A percentile compares a stretch with the other conserved stretches of the same genome.
Conservation (phyloP, 2,113 vertebrate species). For the Centropus bengalensis region DNA sequence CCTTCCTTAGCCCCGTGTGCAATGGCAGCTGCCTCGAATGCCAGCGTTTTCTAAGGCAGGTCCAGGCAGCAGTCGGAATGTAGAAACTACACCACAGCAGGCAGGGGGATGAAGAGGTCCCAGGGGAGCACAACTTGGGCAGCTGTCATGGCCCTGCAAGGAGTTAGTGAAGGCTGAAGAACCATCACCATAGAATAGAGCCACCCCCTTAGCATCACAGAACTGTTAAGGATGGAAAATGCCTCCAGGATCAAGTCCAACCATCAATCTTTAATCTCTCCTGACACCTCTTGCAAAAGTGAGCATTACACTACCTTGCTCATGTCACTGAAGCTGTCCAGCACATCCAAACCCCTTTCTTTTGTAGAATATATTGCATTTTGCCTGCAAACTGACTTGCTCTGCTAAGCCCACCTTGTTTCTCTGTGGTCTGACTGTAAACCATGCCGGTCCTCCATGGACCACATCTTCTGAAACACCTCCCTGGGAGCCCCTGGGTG, state of each 20-base stretch:
- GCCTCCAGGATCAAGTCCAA: too few relatives aligned
- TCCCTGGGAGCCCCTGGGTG: background rate
- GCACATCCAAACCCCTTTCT: accelerated
- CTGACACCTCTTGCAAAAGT: accelerated
- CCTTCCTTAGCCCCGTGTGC: accelerated
- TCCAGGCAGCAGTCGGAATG: slow-evolving; percentile 24
- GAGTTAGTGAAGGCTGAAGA: background rate
- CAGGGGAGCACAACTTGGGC: background rate
- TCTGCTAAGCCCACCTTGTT: background rate
- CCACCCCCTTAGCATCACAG: too few relatives aligned
- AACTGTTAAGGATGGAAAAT: too few relatives aligned
- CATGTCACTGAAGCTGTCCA: background rate
- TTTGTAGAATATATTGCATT: background rate
- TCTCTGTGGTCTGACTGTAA: accelerated
- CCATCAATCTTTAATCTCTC: background rate
- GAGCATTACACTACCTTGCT: background rate
- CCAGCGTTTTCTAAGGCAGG: background rate
- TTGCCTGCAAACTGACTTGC: background rate
- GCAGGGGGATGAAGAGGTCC: background rate
- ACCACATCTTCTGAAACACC: background rate
- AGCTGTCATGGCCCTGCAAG: background rate
- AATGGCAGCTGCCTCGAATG: slow-evolving; percentile 10
- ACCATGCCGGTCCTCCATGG: accelerated
- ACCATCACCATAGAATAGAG: too few relatives aligned
- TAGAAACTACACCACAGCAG: background rate